These are phyloP conservation scores for Meghimatium bilineatum DNA, from an alignment of 2,888 invertebrate genomes.

Conservation along the genomic window DNA sequence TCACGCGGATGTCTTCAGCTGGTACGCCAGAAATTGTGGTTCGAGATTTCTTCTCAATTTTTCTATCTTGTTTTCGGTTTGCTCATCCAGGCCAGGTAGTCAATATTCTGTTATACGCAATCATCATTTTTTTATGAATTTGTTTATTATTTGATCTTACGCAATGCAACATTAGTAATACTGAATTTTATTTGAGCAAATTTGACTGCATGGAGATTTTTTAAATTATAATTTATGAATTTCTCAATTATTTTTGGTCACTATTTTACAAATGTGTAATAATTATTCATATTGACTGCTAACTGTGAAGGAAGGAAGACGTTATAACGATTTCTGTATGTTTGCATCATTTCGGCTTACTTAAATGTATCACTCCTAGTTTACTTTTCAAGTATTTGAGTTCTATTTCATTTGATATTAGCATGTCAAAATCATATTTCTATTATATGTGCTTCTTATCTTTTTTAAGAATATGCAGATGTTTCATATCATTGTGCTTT, in stretches of 20 bases:
- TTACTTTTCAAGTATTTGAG: neutral
- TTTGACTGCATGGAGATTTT: constrained; percentile 7
- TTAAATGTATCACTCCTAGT: neutral
- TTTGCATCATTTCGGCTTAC: neutral
- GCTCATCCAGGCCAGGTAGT: constrained; percentile 52
- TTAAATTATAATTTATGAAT: neutral
- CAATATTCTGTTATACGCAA: constrained; percentile 12
- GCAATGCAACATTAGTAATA: neutral
- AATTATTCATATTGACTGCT: neutral
- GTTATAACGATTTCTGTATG: neutral
- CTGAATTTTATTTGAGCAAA: neutral
- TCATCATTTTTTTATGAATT: neutral
- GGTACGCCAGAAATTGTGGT: constrained; percentile 47
- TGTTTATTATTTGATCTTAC: constrained; percentile 16
- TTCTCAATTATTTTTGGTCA: neutral
- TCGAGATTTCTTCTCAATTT: constrained; percentile 52
- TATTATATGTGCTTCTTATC: neutral
- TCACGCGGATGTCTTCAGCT: constrained; percentile 31
- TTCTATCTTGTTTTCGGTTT: constrained; percentile 54
- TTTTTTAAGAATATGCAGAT: neutral
- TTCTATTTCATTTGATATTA: neutral
- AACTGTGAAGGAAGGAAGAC: neutral
- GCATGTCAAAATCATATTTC: neutral
- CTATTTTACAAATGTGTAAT: neutral
- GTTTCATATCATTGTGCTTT: neutral